These are phyloP conservation scores for Chelonus formosanus DNA, from an alignment of 2,888 invertebrate genomes.

Conservation along the genomic window DNA sequence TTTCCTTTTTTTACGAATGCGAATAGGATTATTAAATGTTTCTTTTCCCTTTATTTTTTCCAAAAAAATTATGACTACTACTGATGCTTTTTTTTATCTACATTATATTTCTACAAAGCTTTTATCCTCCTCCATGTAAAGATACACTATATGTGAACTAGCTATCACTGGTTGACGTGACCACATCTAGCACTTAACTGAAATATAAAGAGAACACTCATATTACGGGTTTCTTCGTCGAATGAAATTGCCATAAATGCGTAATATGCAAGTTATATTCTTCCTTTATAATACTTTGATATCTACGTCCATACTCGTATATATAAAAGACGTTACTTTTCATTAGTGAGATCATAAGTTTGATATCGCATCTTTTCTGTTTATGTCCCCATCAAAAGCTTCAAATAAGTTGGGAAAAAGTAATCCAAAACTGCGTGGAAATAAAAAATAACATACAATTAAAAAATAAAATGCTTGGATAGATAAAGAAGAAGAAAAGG, in stretches of 20 bases:
- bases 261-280: conserved; percentile 19
- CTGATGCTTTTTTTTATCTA: too few species aligned
- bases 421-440: conserved; percentile 3
- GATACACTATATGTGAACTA: conserved; percentile 5
- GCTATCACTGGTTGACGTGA: conserved; percentile 29
- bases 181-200: conserved; percentile 37
- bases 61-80: too few species aligned
- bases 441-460: not conserved
- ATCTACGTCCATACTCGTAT: not conserved
- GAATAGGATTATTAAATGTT: too few species aligned
- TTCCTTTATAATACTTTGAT: conserved; percentile 19
- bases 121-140: not conserved
- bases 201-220: conserved; percentile 35
- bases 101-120: too few species aligned
- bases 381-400: conserved; percentile 7
- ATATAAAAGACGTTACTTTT: conserved; percentile 14
- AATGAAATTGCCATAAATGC: conserved; percentile 36
- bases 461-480: not conserved
- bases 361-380: conserved; percentile 19
- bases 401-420: conserved; percentile 4
- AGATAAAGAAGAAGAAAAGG: too few species aligned
- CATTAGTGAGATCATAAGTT: conserved; percentile 15
- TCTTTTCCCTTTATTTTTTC: too few species aligned
- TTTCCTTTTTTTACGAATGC: too few species aligned
- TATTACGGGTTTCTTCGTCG: conserved; percentile 30